Base-by-base conservation (phyloP, 2,113 vertebrate genomes). In the Labeo catla region DNA sequence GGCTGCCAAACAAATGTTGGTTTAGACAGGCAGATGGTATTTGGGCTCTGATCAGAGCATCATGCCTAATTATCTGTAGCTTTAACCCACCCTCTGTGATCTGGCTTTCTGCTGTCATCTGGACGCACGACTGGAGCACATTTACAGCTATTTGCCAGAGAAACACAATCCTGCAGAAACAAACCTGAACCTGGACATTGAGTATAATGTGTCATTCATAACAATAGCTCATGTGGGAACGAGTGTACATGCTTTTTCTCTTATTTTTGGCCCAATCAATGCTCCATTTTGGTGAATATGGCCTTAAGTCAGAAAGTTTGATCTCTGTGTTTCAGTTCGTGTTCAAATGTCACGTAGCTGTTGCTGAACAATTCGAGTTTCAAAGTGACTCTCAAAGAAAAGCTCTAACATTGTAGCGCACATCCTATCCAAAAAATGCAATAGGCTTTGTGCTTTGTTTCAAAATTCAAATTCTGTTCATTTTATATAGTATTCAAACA, bases 21-120 rank as follows among this genome's bases (percentile, higher is more conserved):
- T 91, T 85, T 84, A 76, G 83, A 74, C 80, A 85, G 86, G 86
- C 90, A 91, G 89, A 89, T 90, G 90, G 86, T 86, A 86, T 88
- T 90, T 87, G 86, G 88, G 88, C 87, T 87, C 59, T 84, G 50
- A 88, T 90, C 86, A 86, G 86, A 88, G 83, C 43, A 85, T 85
- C 80, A 81, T 79, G 86, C 83, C 88, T 90, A 85, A 91, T 91
- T 89, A 91, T 88, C 86, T 76, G 63, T 85, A 77, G 89, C 88
- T 86, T 73, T 72, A 83, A 65, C 74, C 57, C 77, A 34, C 77
- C 39, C 52, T 84, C 81, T 84, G 50, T 84, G 66, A 73, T 84
- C 66, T 73, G 50, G 66, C 52, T 72, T 83, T 84, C 34, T 39
- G 36, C 39, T 65, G 66, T 83, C 81, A 73, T 45, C 81, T 72